These are phyloP conservation scores for Andrena bucephala DNA, from an alignment of 2,888 invertebrate genomes.

Conservation along the genomic window DNA sequence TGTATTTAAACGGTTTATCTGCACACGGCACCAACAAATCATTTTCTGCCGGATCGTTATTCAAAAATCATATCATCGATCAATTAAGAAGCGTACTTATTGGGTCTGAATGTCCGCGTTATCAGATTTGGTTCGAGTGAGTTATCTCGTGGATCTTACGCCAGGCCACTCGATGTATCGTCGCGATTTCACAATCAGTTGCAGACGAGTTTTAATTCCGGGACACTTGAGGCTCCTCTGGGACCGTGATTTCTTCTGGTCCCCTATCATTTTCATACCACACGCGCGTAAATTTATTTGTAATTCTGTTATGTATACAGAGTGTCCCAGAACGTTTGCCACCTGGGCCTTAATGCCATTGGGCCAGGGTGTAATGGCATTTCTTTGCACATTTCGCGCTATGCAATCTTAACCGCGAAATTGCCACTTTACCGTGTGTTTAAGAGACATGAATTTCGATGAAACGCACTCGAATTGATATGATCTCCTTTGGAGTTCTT, in stretches of 20 bases:
- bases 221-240: not conserved
- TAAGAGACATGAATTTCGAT: no score
- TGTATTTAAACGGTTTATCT: constrained; percentile 60
- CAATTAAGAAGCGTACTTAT: constrained; percentile 33
- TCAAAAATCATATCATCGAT: constrained; percentile 54
- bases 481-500: no score
- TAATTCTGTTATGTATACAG: no score
- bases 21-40: constrained; percentile 69
- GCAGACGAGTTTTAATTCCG: constrained; percentile 32
- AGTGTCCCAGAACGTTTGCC: no score
- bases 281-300: no score
- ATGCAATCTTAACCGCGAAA: no score
- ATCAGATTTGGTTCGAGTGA: constrained; percentile 49
- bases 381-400: no score
- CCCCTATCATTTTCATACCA: no score
- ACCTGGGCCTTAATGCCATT: no score
- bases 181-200: constrained; percentile 39
- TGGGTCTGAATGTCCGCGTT: constrained; percentile 33
- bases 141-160: constrained; percentile 52
- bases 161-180: constrained; percentile 18
- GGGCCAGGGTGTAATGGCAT: no score
- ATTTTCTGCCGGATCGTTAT: constrained; percentile 28
- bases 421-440: no score
- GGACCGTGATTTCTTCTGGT: not conserved
- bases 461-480: no score